These are phyloP conservation scores for Phoxinus dragarum DNA, from an alignment of 2,797 vertebrate genomes.

Conservation along the genomic window DNA sequence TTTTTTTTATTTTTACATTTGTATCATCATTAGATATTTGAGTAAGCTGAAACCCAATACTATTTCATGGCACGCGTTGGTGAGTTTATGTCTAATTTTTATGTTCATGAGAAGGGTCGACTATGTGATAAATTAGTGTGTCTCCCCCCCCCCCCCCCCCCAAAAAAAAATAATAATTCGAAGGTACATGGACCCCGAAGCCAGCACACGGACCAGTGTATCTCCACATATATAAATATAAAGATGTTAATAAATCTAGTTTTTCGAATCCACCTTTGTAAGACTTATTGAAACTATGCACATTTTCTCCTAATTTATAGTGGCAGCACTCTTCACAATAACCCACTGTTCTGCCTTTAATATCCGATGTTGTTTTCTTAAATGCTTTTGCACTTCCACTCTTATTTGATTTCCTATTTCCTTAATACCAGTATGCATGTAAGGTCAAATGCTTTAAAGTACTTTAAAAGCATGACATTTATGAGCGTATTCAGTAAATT, in stretches of 20 bases:
- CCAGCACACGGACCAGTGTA: no score
- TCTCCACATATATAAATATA: neutral
- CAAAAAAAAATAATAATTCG: no score
- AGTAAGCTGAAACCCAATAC: no score
- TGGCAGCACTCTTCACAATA: neutral
- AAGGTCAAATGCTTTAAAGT: neutral
- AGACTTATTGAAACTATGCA: neutral
- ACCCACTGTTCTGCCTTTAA: neutral
- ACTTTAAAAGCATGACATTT: neutral
- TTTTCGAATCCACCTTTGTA: neutral
- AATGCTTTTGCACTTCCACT: conserved; percentile 9
- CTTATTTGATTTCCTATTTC: conserved; percentile 24
- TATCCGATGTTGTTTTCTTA: conserved; percentile 5
- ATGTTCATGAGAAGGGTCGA: no score
- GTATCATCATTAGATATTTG: no score
- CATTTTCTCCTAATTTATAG: neutral
- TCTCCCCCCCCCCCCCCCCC: no score
- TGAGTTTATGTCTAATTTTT: no score
- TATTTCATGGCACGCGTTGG: no score
- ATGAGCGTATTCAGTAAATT: neutral
- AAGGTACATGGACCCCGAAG: no score
- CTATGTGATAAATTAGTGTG: no score
- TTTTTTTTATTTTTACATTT: no score
- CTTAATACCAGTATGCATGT: neutral
- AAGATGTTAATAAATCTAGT: neutral